Percentiles rank a stretch among this genome's conserved stretches.
Conservation (phyloP, 30 jellyfish, hydroid and myxozoan genomes). For the Morbakka virulenta region DNA sequence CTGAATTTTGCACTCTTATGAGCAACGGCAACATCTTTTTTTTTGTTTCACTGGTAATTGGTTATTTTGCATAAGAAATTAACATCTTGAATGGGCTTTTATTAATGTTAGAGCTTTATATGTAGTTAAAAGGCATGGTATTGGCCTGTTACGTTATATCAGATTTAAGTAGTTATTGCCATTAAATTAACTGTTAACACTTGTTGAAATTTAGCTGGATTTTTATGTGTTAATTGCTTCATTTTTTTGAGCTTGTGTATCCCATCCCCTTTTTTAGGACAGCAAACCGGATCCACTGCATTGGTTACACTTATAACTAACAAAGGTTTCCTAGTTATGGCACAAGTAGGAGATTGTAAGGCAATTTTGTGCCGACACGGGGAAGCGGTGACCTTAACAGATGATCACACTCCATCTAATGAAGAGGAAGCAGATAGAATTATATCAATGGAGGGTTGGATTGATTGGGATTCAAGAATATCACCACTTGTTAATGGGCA, state of each 20-base stretch:
- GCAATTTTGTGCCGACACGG: conserved; percentile 75
- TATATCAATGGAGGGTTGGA: conserved; percentile 79
- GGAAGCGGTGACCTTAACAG: conserved; percentile 55
- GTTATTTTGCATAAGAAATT: too few relatives aligned
- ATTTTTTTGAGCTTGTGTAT: background rate
- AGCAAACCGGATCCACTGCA: conserved; percentile 81
- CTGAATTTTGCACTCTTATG: too few relatives aligned
- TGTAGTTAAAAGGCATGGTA: too few relatives aligned
- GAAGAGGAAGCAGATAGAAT: conserved; percentile 66
- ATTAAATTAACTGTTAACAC: too few relatives aligned
- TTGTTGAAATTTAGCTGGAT: background rate
- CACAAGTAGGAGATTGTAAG: conserved; percentile 87
- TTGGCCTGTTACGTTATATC: too few relatives aligned
- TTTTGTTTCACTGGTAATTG: too few relatives aligned
- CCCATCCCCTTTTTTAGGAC: background rate
- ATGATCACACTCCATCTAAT: conserved; percentile 83
- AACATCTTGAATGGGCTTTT: too few relatives aligned
- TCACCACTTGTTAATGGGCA: conserved; percentile 78
- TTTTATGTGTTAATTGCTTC: background rate
- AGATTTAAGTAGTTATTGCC: too few relatives aligned
- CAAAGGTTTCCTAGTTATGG: conserved; percentile 35
- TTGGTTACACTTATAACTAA: conserved; percentile 51
- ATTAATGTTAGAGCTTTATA: too few relatives aligned
- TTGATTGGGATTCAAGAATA: conserved; percentile 83
- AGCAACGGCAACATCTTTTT: too few relatives aligned